Evolutionary conservation across 37 sponge, comb jelly and placozoan species (phyloP).

Genomic region (Diacarnus erythraeanus): DNA sequence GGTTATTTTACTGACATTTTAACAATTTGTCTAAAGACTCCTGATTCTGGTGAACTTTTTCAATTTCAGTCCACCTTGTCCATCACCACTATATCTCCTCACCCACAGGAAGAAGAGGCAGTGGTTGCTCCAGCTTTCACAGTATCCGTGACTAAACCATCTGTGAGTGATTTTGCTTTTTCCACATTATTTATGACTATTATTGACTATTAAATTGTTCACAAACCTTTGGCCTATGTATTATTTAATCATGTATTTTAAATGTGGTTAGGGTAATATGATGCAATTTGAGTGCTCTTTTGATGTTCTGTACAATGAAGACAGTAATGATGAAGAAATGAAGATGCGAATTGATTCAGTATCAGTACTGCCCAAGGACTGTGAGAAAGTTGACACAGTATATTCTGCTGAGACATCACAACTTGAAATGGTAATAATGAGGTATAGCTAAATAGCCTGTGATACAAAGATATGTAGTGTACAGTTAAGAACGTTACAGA

Average conservation of each 20-base stretch:
- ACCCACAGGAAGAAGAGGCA: too few relatives aligned
- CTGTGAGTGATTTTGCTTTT: too few relatives aligned
- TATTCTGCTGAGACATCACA: slow-evolving; percentile 33
- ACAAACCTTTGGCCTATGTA: neutral
- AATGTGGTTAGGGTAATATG: slow-evolving; percentile 33
- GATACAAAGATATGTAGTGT: too few relatives aligned
- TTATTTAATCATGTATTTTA: neutral
- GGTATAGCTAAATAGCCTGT: neutral
- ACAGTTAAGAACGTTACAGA: too few relatives aligned
- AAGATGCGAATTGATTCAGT: slow-evolving; percentile 49
- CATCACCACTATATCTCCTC: too few relatives aligned
- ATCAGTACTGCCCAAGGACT: slow-evolving; percentile 29
- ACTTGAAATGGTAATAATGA: slow-evolving; percentile 10
- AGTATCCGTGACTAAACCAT: slow-evolving; percentile 55
- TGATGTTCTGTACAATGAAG: slow-evolving; percentile 16
- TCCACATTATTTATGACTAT: too few relatives aligned
- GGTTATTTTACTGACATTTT: neutral
- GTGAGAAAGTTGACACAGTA: slow-evolving; percentile 17
- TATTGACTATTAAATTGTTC: too few relatives aligned
- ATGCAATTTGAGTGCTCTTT: slow-evolving; percentile 62
- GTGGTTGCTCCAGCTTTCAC: slow-evolving; percentile 69
- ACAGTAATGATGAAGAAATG: slow-evolving; percentile 12
- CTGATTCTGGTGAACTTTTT: too few relatives aligned
- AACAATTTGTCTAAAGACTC: neutral
- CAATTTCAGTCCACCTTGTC: too few relatives aligned